Conservation (phyloP, 2,888 invertebrate genomes). For the Latrodectus hesperus region DNA sequence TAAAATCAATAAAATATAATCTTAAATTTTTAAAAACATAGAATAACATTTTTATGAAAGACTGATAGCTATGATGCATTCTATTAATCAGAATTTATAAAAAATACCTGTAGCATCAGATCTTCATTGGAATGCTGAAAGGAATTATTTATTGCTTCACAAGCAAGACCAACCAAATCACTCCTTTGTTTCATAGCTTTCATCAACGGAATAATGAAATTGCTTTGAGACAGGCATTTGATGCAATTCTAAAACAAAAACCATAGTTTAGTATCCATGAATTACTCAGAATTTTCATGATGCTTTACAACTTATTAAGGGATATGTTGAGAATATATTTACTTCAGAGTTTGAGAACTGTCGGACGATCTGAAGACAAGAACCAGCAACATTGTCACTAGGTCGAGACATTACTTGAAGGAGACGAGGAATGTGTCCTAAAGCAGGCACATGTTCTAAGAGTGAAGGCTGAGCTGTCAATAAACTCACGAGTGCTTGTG, state of each 20-base stretch:
- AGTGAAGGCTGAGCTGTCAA: constrained; percentile 90
- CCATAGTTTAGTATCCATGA: background rate
- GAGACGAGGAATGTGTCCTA: constrained; percentile 83
- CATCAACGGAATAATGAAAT: constrained; percentile 92
- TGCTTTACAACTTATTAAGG: background rate
- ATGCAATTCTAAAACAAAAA: constrained; percentile 83
- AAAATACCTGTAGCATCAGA: constrained; percentile 80
- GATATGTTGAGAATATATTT: constrained; percentile 72
- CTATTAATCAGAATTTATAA: background rate
- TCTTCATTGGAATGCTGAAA: constrained; percentile 83
- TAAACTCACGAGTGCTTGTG: constrained; percentile 87
- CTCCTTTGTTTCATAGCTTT: constrained; percentile 88
- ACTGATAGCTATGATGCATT: too few relatives aligned
- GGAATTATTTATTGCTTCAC: constrained; percentile 90
- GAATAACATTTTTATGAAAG: too few relatives aligned
- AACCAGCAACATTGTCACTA: constrained; percentile 81
- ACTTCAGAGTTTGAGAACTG: constrained; percentile 90
- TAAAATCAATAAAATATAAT: too few relatives aligned
- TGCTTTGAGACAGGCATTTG: constrained; percentile 87
- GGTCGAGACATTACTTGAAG: constrained; percentile 65
- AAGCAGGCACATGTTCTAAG: constrained; percentile 88
- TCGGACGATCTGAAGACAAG: constrained; percentile 89
- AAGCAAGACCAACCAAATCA: constrained; percentile 88
- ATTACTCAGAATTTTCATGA: background rate
- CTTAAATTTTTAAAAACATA: too few relatives aligned